Percentiles rank a stretch among this genome's conserved stretches.
phyloP scores from a whole-genome alignment of 1,140 invertebrate species.

The Rhagoletis pomonella region DNA sequence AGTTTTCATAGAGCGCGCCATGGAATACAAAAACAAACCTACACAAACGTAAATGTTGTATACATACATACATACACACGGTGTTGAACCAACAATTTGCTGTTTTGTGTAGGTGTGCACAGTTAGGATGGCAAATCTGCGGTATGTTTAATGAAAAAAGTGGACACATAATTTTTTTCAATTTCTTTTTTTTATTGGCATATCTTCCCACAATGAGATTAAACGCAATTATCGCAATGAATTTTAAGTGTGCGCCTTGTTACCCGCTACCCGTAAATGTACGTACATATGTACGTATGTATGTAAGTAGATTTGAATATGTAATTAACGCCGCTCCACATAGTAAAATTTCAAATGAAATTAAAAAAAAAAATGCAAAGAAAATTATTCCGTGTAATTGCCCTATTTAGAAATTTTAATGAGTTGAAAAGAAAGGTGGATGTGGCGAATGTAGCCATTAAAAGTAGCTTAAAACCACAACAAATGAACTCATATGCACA shows the following conservation, averaged over 20 bases:
- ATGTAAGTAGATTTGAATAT: not conserved
- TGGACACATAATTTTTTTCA: not conserved
- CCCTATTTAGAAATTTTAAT: constrained; percentile 53
- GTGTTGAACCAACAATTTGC: too few relatives aligned
- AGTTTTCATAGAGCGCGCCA: not conserved
- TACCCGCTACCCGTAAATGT: not conserved
- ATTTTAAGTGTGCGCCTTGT: not conserved
- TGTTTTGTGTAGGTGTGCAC: not conserved
- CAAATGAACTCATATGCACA: not conserved
- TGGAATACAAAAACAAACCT: not conserved
- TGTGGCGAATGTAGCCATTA: constrained; percentile 19
- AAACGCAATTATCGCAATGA: constrained; percentile 48
- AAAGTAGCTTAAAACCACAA: constrained; percentile 14
- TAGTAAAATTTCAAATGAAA: not conserved
- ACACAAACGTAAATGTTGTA: not conserved
- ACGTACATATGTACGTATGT: not conserved
- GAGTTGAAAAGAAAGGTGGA: constrained; percentile 42
- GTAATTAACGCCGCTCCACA: not conserved
- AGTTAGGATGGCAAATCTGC: not conserved
- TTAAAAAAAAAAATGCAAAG: not conserved
- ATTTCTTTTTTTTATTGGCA: constrained; percentile 15
- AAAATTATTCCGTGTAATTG: constrained; percentile 45
- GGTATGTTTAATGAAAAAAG: not conserved
- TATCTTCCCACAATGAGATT: constrained; percentile 46
- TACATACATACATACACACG: not conserved